These are phyloP conservation scores for Saccostrea glomerata DNA, from an alignment of 1,140 invertebrate genomes.

Conservation along the genomic window DNA sequence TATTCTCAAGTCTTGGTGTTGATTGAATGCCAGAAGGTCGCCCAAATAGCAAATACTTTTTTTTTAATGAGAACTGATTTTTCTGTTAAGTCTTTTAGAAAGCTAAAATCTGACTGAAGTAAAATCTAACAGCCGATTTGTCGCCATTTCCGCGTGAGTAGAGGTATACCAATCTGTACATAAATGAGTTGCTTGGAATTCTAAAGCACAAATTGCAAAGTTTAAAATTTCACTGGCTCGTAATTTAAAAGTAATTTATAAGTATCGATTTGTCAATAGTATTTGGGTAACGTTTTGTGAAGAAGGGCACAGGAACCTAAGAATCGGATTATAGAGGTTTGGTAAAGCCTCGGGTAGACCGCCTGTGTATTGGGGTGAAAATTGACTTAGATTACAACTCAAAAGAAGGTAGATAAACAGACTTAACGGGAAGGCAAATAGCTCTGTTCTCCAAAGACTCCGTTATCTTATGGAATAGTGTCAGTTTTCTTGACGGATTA, in stretches of 20 bases:
- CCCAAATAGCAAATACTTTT: neutral
- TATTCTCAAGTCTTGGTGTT: neutral
- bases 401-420: constrained; percentile 12
- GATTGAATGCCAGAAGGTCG: constrained; percentile 15
- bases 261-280: constrained; percentile 34
- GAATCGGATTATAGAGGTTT: constrained; percentile 6
- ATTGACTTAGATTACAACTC: neutral
- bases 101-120: neutral
- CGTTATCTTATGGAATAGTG: neutral
- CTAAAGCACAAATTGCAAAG: constrained; percentile 1
- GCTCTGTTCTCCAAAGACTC: neutral
- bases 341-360: constrained; percentile 15
- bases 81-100: neutral
- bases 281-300: constrained; percentile 33
- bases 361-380: constrained; percentile 21
- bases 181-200: neutral
- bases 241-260: constrained; percentile 34
- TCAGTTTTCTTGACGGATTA: constrained; percentile 9
- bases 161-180: neutral
- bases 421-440: neutral
- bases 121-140: neutral
- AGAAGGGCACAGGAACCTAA: neutral
- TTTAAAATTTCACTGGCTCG: constrained; percentile 10
- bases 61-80: neutral
- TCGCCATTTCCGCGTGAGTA: neutral